Conservation (phyloP, 2,888 invertebrate genomes). For the Zaprionus obscuricornis region DNA sequence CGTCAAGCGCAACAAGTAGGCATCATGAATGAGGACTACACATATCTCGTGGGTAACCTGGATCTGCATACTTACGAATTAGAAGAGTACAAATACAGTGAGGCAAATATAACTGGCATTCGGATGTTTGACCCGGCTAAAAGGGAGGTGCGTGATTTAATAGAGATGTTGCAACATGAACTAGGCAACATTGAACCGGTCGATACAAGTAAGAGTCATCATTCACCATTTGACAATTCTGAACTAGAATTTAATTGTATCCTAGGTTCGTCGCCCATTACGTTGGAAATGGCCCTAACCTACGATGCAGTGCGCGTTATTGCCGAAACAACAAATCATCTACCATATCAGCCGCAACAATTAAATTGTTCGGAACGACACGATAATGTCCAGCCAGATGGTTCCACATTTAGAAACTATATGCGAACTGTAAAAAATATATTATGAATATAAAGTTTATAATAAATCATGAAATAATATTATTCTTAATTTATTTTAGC, state of each 20-base stretch:
- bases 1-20: constrained; percentile 95
- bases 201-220: constrained; percentile 32
- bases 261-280: constrained; percentile 76
- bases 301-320: constrained; percentile 93
- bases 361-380: constrained; percentile 86
- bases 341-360: constrained; percentile 84
- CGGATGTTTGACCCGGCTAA: constrained; percentile 87
- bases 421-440: constrained; percentile 85
- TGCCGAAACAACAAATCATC: constrained; percentile 88
- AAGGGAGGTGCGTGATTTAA: constrained; percentile 83
- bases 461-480: neutral
- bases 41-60: constrained; percentile 90
- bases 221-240: neutral
- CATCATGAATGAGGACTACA: constrained; percentile 97
- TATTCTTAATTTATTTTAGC: constrained; percentile 22
- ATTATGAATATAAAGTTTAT: neutral
- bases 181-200: constrained; percentile 53
- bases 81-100: constrained; percentile 90
- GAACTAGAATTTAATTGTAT: neutral
- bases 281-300: constrained; percentile 90
- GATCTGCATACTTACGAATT: constrained; percentile 88
- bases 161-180: constrained; percentile 54
- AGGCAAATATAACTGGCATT: constrained; percentile 91
- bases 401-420: constrained; percentile 92
- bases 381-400: constrained; percentile 88